Evolutionary conservation across 1,140 invertebrate genomes (phyloP), one percentile per base, ranked within the genome.

Genomic region (Pogonomyrmex barbatus): DNA sequence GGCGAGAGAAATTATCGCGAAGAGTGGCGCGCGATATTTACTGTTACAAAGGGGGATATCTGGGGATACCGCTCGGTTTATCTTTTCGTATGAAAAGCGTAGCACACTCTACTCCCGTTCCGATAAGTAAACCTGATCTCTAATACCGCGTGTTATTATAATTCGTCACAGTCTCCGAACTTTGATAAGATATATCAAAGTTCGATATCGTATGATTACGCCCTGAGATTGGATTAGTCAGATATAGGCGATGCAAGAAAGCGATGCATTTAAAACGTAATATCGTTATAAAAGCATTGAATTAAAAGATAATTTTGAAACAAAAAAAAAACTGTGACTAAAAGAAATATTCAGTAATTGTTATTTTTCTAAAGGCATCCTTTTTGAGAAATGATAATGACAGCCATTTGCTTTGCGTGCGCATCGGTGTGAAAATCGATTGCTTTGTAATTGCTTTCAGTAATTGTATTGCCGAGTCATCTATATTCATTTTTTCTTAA

Each of bases 41-140:
- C n/a, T 65, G 45, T 52, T 82, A 82, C 12, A 73, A 36, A 60
- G 8, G 17, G 73, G 39, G 42, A 36, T 30, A 52, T 17, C 36
- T 68, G 42, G 30, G 47, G 79, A 60, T 54, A 30, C 9, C 52
- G 50, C 63, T 36, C 17, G 33, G 62, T 67, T 81, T 70, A 70
- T 52, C 12, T 8, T 63, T 78, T 65, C 30, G 36, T 33, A 12
- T 30, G 54, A 56, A 54, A 39, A 58, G 71, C 30, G 17, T 12
- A 4, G 12, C n/a, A 24, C 24, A 9, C 24, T 45, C 2, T 67
- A 4, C 33, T 79, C 39, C 2, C 14, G 6, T 12, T n/a, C 8
- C 4, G 39, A 45, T 81, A 70, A 81, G 9, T 47, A 70, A 56
- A 58, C 30, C 30, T 33, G 4, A 45, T 36, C 14, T 45, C 24